phyloP scores from a whole-genome alignment of 1,140 invertebrate species.

The Ooceraea biroi region DNA sequence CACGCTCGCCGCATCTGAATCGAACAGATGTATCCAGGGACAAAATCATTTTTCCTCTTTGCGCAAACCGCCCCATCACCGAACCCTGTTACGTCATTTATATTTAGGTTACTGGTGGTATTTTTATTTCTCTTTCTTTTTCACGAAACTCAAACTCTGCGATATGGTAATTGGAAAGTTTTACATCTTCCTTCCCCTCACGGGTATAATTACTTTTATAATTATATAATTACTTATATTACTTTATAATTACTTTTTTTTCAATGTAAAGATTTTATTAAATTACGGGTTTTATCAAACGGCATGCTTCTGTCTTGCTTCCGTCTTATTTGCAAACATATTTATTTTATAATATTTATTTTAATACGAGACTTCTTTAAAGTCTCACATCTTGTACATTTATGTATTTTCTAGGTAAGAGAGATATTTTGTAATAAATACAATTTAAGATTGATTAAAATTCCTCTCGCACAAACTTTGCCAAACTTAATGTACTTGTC shows the following conservation, averaged over 20 bases:
- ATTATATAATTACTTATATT: too few species aligned
- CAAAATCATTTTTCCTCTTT: neutral
- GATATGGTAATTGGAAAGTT: neutral
- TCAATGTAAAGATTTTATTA: neutral
- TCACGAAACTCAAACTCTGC: neutral
- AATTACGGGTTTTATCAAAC: neutral
- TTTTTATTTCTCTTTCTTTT: neutral
- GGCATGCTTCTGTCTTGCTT: neutral
- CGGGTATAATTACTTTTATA: too few species aligned
- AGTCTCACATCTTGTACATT: neutral
- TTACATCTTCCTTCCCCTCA: too few species aligned
- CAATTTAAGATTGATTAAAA: too few species aligned
- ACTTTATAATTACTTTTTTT: too few species aligned
- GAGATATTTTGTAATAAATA: too few species aligned
- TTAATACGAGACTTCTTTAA: neutral
- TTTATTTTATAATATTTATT: neutral
- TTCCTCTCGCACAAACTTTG: too few species aligned
- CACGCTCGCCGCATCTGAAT: neutral
- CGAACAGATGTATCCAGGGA: conserved; percentile 9
- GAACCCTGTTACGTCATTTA: conserved; percentile 6
- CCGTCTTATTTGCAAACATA: neutral
- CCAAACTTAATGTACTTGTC: too few species aligned
- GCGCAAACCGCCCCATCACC: neutral
- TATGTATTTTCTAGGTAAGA: neutral
- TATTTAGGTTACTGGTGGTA: neutral